A percentile compares a stretch with the other conserved stretches of the same genome.
Conservation (phyloP, 2,888 invertebrate genomes). For the Mythimna lalbum region DNA sequence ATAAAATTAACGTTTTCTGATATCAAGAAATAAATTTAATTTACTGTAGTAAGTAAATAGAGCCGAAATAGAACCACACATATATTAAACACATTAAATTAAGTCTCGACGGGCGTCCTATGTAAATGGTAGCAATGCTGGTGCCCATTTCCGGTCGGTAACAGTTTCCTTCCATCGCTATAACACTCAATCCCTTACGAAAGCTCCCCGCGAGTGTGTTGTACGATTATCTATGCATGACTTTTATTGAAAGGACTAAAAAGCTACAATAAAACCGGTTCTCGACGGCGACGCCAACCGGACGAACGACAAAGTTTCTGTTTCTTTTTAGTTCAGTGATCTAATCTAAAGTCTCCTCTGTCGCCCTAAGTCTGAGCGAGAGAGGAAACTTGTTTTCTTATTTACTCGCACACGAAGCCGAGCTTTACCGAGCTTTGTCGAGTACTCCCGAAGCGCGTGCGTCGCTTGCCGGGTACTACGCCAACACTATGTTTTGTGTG, state of each 20-base stretch:
- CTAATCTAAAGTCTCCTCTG: slow-evolving; percentile 79
- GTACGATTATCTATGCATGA: slow-evolving; percentile 85
- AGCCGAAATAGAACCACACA: slow-evolving; percentile 34
- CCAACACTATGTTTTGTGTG: slow-evolving; percentile 68
- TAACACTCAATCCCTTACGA: slow-evolving; percentile 74
- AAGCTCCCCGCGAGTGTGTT: slow-evolving; percentile 75
- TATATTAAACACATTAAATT: slow-evolving; percentile 44
- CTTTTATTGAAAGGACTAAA: slow-evolving; percentile 83
- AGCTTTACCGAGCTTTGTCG: slow-evolving; percentile 76
- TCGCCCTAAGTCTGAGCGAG: slow-evolving; percentile 74
- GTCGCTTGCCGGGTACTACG: slow-evolving; percentile 75
- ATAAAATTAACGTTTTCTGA: slow-evolving; percentile 26
- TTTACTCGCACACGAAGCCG: slow-evolving; percentile 70
- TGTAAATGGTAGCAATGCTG: slow-evolving; percentile 73
- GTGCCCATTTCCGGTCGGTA: slow-evolving; percentile 86
- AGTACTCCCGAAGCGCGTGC: slow-evolving; percentile 78
- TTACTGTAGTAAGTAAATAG: slow-evolving; percentile 58
- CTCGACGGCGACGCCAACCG: slow-evolving; percentile 76
- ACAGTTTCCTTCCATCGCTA: slow-evolving; percentile 83
- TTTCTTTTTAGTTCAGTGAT: slow-evolving; percentile 89
- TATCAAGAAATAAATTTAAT: slow-evolving; percentile 14
- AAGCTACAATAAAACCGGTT: slow-evolving; percentile 86
- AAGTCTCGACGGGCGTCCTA: slow-evolving; percentile 61
- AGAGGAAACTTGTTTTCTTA: slow-evolving; percentile 71
- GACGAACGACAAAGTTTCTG: slow-evolving; percentile 82